Percentiles rank a stretch among this genome's conserved stretches.
Conservation (phyloP, 2,797 vertebrate genomes). For the Sciurus vulgaris region DNA sequence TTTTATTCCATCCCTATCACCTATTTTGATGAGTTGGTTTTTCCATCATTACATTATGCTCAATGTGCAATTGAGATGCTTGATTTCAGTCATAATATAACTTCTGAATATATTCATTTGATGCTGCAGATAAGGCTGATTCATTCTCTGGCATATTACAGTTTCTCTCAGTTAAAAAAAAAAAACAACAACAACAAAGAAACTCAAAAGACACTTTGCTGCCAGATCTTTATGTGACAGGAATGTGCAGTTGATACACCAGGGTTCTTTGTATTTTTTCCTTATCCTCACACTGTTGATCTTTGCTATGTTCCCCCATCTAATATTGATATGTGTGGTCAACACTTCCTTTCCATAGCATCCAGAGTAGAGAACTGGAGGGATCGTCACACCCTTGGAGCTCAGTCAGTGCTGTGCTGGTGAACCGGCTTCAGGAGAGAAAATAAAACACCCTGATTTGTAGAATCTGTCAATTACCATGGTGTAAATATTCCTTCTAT, state of each 20-base stretch:
- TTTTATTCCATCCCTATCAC: neutral
- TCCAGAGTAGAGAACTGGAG: neutral
- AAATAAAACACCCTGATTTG: neutral
- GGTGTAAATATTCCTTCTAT: neutral
- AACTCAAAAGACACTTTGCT: neutral
- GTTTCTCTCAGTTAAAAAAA: slow-evolving; percentile 51
- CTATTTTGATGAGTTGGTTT: slow-evolving; percentile 49
- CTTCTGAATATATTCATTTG: slow-evolving; percentile 51
- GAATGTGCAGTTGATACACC: neutral
- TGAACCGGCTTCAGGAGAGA: neutral
- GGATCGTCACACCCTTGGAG: neutral
- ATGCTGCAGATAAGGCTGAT: slow-evolving; percentile 43
- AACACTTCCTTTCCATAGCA: slow-evolving; percentile 15
- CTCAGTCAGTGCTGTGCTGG: neutral
- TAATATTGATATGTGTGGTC: neutral
- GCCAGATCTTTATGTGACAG: neutral
- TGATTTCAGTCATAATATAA: slow-evolving; percentile 39
- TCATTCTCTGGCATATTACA: slow-evolving; percentile 57
- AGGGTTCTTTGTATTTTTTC: neutral
- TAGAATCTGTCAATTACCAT: neutral
- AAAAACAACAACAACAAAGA: neutral
- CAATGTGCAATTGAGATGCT: neutral
- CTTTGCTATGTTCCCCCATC: neutral
- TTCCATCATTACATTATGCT: neutral
- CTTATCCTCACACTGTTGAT: neutral